Base-by-base conservation (phyloP, 2,888 invertebrate genomes). In the Girardia tigrina region DNA sequence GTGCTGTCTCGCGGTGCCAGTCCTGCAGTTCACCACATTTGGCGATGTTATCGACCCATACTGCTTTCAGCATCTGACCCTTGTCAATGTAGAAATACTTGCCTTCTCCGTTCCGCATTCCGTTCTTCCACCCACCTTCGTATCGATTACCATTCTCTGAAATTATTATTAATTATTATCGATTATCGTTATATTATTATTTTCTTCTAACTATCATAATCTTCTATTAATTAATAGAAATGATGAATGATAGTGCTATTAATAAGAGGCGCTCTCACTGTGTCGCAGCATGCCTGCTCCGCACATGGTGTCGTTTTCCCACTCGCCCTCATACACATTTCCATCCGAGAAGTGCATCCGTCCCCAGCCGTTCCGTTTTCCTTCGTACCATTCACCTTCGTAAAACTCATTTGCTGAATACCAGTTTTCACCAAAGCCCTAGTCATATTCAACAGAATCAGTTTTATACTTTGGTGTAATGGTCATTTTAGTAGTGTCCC, bases 361-460 rank as follows among this genome's bases (percentile, higher is more conserved):
- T 14, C 85, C 85, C 84, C 85, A 85, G 28, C 85, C 85, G 79
- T 83, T 83, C 70, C 84, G 78, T 75, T 84, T 82, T 71, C 82
- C 83, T 12, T 80, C 82, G 77, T 83, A 83, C 83, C 83, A 85
- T 79, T 85, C 84, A 0, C 85, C 85, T 78, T 85, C 85, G 79
- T 84, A 85, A 78, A 82, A 83, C 77, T 83, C 83, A n/a, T 79
- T 79, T 27, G 82, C 81, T 14, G 79, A 79, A 78, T 82, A 84
- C 79, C 83, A 84, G 77, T 82, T 81, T 42, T 84, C 83, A 72
- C 85, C 85, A 80, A 83, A 85, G 23, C 84, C 84, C 84, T 84
- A 77, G n/a, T n/a, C n/a, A n/a, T n/a, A n/a, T n/a, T n/a, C n/a
- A n/a, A n/a, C n/a, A n/a, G n/a, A n/a, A n/a, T n/a, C n/a, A n/a